Evolutionary conservation across 2,113 vertebrate species (phyloP).

Genomic region (Pan troglodytes): DNA sequence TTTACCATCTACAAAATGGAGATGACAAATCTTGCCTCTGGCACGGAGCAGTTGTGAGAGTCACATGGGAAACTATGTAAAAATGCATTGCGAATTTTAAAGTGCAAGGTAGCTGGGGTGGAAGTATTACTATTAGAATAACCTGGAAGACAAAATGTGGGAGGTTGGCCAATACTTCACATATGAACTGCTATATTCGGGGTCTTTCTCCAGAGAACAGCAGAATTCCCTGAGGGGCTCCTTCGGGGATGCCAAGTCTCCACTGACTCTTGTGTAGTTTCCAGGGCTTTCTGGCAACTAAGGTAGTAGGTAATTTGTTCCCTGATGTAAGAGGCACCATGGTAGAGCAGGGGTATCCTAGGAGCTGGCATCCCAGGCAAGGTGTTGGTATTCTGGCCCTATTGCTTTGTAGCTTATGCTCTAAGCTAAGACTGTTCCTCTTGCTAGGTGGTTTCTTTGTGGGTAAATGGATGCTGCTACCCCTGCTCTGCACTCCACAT

Average conservation of each 20-base stretch:
- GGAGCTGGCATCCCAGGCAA: background rate
- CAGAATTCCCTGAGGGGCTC: background rate
- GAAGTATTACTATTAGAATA: fast-evolving
- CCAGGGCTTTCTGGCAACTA: background rate
- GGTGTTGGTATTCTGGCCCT: no score
- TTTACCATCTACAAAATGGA: background rate
- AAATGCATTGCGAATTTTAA: background rate
- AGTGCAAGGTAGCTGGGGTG: background rate
- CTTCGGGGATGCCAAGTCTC: background rate
- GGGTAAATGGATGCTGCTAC: fast-evolving
- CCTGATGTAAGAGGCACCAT: background rate
- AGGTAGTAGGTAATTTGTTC: background rate
- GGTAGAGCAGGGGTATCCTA: fast-evolving
- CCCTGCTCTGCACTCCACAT: fast-evolving
- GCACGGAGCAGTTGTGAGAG: fast-evolving
- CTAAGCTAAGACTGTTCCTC: background rate
- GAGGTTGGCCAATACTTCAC: fast-evolving
- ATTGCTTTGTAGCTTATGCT: fast-evolving
- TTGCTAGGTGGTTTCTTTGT: no score
- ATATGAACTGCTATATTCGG: fast-evolving
- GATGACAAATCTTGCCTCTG: background rate
- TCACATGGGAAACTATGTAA: background rate
- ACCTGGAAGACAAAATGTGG: background rate
- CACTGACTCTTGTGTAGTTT: background rate
- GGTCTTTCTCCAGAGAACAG: fast-evolving